Evolutionary conservation across 1,140 invertebrate species (phyloP), one percentile per base, ranked within the genome.

Genomic region (Dinoponera quadriceps): DNA sequence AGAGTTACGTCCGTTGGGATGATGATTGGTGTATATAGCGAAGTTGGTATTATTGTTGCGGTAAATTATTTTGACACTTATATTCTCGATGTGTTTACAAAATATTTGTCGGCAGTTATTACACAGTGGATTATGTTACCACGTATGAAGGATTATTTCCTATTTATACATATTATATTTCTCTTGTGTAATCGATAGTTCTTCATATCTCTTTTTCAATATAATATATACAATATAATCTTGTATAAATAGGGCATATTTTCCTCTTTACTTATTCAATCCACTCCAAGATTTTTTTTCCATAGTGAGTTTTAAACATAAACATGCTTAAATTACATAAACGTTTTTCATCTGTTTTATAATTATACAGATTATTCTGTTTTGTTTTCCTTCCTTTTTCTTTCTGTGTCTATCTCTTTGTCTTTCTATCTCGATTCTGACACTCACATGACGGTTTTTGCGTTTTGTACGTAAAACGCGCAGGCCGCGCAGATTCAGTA

Each of bases 241-340:
- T 0, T 20, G n/a, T 55, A 55, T 22, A n/a, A 9, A 20, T 20
- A 55, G 20, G 54, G 7, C 2, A 55, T 55, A n/a, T 55, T 63
- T 63, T 51, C 22, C 2, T 2, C 16, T n/a, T 20, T 11, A 14
- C 27, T 59, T 4, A 27, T 33, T 63, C 27, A 75, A 65, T 75
- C 44, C 59, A 59, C 73, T 14, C n/a, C 27, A 75, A 63, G 44
- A 51, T 90, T 89, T 27, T 25, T 81, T 89, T 83, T 54, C 63
- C 59, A 72, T 83, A 49, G 78, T 87, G 59, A 68, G 62, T 63
- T 73, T 77, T 71, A 71, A 54, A 85, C 22, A 68, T 83, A 77
- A 54, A 78, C 29, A 49, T 51, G n/a, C n/a, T 29, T 77, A 81
- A 69, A 62, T 82, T 88, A 55, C 38, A 77, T 7, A 29, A 44